Evolutionary conservation across 2,797 vertebrate genomes (phyloP).

Genomic region (Holocentrus rufus): DNA sequence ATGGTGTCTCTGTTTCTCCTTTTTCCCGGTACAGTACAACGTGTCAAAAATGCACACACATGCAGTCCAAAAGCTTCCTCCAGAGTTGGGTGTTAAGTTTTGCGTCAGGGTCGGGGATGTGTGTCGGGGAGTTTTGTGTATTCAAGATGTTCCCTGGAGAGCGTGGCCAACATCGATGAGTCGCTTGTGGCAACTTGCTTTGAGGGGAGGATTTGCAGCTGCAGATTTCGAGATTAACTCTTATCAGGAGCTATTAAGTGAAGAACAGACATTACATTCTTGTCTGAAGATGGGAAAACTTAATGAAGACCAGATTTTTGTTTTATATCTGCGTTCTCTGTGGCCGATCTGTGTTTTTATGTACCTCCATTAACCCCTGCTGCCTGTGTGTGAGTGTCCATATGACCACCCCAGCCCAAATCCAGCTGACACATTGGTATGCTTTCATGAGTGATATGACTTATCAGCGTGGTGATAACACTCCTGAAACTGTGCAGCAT

Average conservation of each 20-base stretch:
- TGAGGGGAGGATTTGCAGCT: not conserved
- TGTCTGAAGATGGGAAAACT: not conserved
- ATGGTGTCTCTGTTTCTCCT: not conserved
- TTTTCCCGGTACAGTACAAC: conserved; percentile 1
- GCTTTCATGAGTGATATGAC: conserved; percentile 23
- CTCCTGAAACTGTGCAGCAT: conserved; percentile 6
- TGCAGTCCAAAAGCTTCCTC: not conserved
- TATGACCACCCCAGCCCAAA: not conserved
- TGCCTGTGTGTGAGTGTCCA: not conserved
- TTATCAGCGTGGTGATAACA: conserved; percentile 14
- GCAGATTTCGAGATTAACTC: not conserved
- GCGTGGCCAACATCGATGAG: not conserved
- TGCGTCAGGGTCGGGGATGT: not conserved
- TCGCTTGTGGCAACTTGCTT: not conserved
- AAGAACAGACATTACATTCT: not conserved
- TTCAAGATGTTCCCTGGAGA: not conserved
- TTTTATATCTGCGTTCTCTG: not conserved
- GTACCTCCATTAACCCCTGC: not conserved
- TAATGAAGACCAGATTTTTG: not conserved
- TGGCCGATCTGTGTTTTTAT: not conserved
- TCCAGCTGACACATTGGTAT: conserved; percentile 17
- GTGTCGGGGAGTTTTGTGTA: not conserved
- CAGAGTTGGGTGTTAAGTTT: not conserved
- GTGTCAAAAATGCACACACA: not conserved
- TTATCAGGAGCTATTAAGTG: not conserved